Evolutionary conservation across 2,797 vertebrate genomes (phyloP).

Genomic region (Sardinella longiceps): DNA sequence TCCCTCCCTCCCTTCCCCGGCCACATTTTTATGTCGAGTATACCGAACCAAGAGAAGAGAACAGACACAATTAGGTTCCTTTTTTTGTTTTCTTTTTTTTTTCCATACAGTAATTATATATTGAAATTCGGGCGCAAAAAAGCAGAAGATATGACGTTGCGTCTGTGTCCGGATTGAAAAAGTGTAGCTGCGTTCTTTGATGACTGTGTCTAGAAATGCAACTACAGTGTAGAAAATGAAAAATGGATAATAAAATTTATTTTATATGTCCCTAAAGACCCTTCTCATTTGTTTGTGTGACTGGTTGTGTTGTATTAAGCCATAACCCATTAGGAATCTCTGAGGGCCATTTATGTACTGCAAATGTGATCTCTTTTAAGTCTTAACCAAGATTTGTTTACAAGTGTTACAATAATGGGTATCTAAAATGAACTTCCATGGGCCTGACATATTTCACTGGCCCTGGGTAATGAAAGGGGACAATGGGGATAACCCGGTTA

Average conservation of each 20-base stretch:
- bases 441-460: not conserved
- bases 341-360: not conserved
- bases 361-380: not conserved
- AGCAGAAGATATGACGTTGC: conserved; percentile 47
- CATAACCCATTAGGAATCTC: too few relatives aligned
- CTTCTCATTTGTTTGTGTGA: conserved; percentile 11
- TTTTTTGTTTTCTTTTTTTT: conserved; percentile 42
- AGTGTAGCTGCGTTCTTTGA: conserved; percentile 58
- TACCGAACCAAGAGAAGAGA: conserved; percentile 41
- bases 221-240: conserved; percentile 65
- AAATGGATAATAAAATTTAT: conserved; percentile 73
- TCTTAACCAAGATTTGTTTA: not conserved
- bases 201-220: conserved; percentile 64
- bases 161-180: conserved; percentile 50
- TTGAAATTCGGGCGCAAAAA: conserved; percentile 51
- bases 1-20: conserved; percentile 11
- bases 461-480: not conserved
- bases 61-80: conserved; percentile 52
- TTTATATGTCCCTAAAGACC: conserved; percentile 71
- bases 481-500: not conserved
- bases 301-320: not conserved
- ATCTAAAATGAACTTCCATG: not conserved
- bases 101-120: conserved; percentile 56
- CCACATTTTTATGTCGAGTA: conserved; percentile 60
- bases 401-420: not conserved